Percentiles rank a stretch among this genome's conserved stretches.
These are phyloP conservation scores for Latrodectus elegans DNA, from an alignment of 2,888 invertebrate species.

Conservation along the genomic window DNA sequence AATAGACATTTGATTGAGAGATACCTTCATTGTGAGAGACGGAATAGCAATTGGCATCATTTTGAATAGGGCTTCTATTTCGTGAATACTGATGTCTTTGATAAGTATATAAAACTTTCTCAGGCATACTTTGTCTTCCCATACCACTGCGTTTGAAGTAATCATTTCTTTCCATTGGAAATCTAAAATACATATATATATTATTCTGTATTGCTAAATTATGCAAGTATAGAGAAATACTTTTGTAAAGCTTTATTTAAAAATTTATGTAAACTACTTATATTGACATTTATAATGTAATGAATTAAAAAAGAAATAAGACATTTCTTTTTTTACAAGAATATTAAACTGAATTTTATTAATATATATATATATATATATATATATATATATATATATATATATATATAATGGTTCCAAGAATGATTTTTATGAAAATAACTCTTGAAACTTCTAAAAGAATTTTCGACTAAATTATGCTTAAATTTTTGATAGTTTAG, in stretches of 20 bases:
- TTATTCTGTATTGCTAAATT: background rate
- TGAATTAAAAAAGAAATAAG: background rate
- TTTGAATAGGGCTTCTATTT: conserved; percentile 17
- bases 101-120: conserved; percentile 80
- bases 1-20: background rate
- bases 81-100: conserved; percentile 33
- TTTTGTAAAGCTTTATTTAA: too few species aligned
- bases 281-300: background rate
- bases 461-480: too few species aligned
- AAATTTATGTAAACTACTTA: too few species aligned
- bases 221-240: too few species aligned
- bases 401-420: too few species aligned
- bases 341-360: background rate
- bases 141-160: conserved; percentile 90
- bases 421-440: too few species aligned
- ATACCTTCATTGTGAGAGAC: background rate
- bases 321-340: background rate
- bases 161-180: conserved; percentile 38
- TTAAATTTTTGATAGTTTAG: too few species aligned
- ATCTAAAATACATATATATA: conserved; percentile 4
- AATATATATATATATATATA: background rate
- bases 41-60: background rate
- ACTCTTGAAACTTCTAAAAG: too few species aligned
- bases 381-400: too few species aligned
- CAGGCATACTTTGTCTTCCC: conserved; percentile 97